Conservation (phyloP, 2,888 invertebrate species). For the Agelastica alni region DNA sequence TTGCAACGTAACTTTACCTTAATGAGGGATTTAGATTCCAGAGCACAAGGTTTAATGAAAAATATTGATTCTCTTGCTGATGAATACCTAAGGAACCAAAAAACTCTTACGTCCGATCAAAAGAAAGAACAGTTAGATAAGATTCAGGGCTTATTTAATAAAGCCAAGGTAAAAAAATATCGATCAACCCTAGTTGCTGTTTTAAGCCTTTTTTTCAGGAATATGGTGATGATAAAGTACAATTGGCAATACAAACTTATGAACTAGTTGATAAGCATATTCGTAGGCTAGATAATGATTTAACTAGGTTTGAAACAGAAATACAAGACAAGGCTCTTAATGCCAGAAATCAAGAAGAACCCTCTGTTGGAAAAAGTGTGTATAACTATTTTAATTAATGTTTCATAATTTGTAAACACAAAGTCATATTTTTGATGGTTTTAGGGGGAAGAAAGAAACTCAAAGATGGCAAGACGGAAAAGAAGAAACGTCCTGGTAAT, state of each 20-base stretch:
- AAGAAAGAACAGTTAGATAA: slow-evolving; percentile 81
- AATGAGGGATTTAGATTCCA: slow-evolving; percentile 92
- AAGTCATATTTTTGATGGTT: slow-evolving; percentile 15
- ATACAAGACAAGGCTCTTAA: slow-evolving; percentile 92
- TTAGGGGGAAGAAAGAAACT: slow-evolving; percentile 72
- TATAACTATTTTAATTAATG: slow-evolving; percentile 2
- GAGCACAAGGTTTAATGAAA: slow-evolving; percentile 88
- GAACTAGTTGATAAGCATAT: slow-evolving; percentile 98
- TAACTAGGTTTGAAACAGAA: slow-evolving; percentile 95
- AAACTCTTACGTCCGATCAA: slow-evolving; percentile 74
- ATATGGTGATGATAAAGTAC: slow-evolving; percentile 96
- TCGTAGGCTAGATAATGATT: slow-evolving; percentile 90
- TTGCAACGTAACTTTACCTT: slow-evolving; percentile 93
- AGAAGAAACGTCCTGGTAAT: slow-evolving; percentile 62
- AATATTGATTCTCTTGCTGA: slow-evolving; percentile 88
- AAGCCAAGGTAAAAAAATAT: slow-evolving; percentile 76
- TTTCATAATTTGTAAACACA: not conserved
- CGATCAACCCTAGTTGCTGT: too few relatives aligned
- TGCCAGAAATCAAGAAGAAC: slow-evolving; percentile 71
- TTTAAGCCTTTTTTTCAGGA: slow-evolving; percentile 63
- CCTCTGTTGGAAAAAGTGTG: slow-evolving; percentile 65
- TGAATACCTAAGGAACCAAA: slow-evolving; percentile 75
- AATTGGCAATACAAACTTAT: slow-evolving; percentile 96
- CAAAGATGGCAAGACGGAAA: slow-evolving; percentile 66
- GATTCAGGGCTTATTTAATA: slow-evolving; percentile 87